These are phyloP conservation scores for Orthosia gracilis DNA, from an alignment of 2,888 invertebrate genomes.

Conservation along the genomic window DNA sequence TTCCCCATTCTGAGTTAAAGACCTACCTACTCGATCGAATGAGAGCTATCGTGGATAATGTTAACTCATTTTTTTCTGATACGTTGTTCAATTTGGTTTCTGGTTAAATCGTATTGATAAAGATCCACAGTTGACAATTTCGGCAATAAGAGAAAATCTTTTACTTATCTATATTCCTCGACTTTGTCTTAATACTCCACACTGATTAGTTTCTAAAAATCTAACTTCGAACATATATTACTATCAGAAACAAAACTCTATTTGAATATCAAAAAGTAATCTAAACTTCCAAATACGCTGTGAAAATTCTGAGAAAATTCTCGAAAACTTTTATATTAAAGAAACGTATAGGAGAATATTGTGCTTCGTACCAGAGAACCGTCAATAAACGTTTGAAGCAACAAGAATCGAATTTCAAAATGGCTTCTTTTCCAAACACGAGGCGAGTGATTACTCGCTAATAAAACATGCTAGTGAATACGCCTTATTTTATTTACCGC, in stretches of 20 bases:
- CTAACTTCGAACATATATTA: constrained; percentile 15
- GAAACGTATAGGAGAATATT: constrained; percentile 20
- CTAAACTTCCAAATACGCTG: constrained; percentile 51
- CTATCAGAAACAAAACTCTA: constrained; percentile 41
- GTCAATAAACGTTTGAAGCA: constrained; percentile 12
- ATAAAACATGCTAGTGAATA: constrained; percentile 40
- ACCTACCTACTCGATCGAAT: constrained; percentile 44
- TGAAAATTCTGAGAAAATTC: constrained; percentile 30
- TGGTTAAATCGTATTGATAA: not conserved
- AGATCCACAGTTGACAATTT: not conserved
- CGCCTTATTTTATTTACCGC: constrained; percentile 44
- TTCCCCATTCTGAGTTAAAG: constrained; percentile 43
- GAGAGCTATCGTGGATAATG: constrained; percentile 39
- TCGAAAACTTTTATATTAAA: constrained; percentile 50
- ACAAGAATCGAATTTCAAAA: constrained; percentile 36
- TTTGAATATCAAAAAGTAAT: constrained; percentile 55
- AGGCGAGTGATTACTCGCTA: constrained; percentile 31
- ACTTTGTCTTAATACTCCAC: not conserved
- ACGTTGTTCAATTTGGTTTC: constrained; percentile 25
- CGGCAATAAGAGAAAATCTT: not conserved
- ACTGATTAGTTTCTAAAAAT: not conserved
- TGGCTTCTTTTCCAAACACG: constrained; percentile 25
- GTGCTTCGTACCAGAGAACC: not conserved
- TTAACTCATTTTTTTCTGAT: constrained; percentile 32
- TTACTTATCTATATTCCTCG: not conserved